phyloP scores from a whole-genome alignment of 2,113 vertebrate genomes.

The Stegostoma tigrinum region DNA sequence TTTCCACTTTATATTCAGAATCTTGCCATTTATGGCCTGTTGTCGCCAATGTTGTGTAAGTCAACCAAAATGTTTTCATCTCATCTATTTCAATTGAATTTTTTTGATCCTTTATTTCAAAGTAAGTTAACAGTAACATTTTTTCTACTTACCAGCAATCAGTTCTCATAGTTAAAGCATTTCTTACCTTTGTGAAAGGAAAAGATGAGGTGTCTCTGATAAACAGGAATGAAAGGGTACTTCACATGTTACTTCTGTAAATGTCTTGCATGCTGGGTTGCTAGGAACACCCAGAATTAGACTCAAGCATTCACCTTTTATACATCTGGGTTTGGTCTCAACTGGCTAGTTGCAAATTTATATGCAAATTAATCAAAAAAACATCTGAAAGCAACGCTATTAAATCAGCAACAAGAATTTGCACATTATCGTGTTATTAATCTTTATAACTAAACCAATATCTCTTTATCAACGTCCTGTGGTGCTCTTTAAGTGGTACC shows the following conservation, averaged over 20 bases:
- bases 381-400: neutral
- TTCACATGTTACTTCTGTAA: neutral
- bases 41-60: neutral
- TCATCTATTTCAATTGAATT: neutral
- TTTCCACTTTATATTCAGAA: neutral
- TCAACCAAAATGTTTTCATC: neutral
- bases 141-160: neutral
- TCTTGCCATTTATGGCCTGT: too few relatives aligned
- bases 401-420: neutral
- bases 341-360: neutral
- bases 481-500: neutral
- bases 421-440: conserved; percentile 15
- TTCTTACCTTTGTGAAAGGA: neutral
- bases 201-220: neutral
- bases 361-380: conserved; percentile 10
- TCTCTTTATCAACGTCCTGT: neutral
- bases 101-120: neutral
- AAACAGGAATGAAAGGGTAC: neutral
- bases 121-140: neutral
- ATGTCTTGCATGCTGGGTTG: neutral
- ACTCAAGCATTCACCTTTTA: neutral
- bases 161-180: neutral
- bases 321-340: neutral
- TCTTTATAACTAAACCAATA: neutral
- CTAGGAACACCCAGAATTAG: neutral